Conservation (phyloP, 2,797 vertebrate genomes). For the Enteromius afrohamiltoni region DNA sequence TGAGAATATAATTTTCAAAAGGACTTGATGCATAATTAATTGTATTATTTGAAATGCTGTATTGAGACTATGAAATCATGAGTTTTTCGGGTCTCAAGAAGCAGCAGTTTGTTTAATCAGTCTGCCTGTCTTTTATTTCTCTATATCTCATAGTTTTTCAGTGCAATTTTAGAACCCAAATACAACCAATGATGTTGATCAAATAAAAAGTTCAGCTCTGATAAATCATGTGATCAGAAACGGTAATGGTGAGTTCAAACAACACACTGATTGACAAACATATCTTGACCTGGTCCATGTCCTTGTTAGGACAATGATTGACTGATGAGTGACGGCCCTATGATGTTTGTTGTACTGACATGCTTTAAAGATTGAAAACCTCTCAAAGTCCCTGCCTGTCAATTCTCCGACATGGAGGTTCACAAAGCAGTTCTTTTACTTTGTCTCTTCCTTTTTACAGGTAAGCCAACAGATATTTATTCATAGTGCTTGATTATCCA, state of each 20-base stretch:
- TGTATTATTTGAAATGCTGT: not conserved
- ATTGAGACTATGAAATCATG: not conserved
- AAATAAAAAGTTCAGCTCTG: not conserved
- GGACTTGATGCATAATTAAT: not conserved
- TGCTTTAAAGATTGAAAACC: slow-evolving; percentile 57
- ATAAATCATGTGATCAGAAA: slow-evolving; percentile 34
- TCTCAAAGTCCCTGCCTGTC: slow-evolving; percentile 51
- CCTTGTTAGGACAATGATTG: slow-evolving; percentile 80
- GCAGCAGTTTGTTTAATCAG: not conserved
- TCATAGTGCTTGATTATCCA: not conserved
- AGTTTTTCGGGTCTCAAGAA: not conserved
- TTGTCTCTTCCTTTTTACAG: slow-evolving; percentile 68
- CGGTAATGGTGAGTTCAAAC: slow-evolving; percentile 26
- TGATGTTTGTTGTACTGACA: slow-evolving; percentile 67
- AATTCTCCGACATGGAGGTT: slow-evolving; percentile 70
- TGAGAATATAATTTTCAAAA: not conserved
- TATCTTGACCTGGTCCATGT: slow-evolving; percentile 69
- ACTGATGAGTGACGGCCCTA: slow-evolving; percentile 62
- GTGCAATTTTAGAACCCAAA: not conserved
- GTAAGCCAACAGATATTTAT: slow-evolving; percentile 66
- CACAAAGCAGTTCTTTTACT: slow-evolving; percentile 67
- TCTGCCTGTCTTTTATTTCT: not conserved
- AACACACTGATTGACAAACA: slow-evolving; percentile 59
- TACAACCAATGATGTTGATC: not conserved
- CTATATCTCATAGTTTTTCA: not conserved